Percentiles rank a stretch among this genome's conserved stretches.
Conservation (phyloP, 1,140 invertebrate species). For the Neodiprion lecontei region DNA sequence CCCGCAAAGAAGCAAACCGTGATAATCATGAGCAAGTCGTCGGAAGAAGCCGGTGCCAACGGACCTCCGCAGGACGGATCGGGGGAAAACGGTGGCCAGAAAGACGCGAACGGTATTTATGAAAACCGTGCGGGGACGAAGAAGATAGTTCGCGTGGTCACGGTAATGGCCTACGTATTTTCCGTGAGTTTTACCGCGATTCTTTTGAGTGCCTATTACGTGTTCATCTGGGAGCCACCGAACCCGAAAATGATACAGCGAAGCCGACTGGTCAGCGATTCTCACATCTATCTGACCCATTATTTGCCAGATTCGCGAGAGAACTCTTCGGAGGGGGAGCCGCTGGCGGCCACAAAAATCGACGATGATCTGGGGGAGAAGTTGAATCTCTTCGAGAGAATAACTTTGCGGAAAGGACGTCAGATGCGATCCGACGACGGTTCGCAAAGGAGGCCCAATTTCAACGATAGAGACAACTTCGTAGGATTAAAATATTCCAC, state of each 20-base stretch:
- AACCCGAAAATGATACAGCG: constrained; percentile 45
- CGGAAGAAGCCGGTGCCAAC: neutral
- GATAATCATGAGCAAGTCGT: neutral
- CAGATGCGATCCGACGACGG: too few relatives aligned
- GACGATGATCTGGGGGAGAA: neutral
- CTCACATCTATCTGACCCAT: neutral
- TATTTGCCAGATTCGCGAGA: constrained; percentile 11
- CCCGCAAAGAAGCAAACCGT: neutral
- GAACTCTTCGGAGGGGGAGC: neutral
- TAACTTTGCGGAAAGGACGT: too few relatives aligned
- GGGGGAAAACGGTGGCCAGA: constrained; percentile 20
- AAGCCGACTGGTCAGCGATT: neutral
- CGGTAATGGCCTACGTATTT: constrained; percentile 81
- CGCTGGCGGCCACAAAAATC: neutral
- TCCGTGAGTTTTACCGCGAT: constrained; percentile 82
- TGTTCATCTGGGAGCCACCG: constrained; percentile 83
- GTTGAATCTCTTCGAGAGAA: too few relatives aligned
- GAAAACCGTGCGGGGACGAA: constrained; percentile 53
- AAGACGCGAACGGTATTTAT: constrained; percentile 50
- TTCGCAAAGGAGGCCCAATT: too few relatives aligned
- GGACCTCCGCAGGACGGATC: neutral
- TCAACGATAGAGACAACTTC: too few relatives aligned
- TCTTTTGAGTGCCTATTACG: constrained; percentile 82
- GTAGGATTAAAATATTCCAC: too few relatives aligned
- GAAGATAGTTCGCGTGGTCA: constrained; percentile 75